A percentile compares a stretch with the other conserved stretches of the same genome.
phyloP scores from a whole-genome alignment of 2,113 vertebrate genomes.

The Sterna hirundo region DNA sequence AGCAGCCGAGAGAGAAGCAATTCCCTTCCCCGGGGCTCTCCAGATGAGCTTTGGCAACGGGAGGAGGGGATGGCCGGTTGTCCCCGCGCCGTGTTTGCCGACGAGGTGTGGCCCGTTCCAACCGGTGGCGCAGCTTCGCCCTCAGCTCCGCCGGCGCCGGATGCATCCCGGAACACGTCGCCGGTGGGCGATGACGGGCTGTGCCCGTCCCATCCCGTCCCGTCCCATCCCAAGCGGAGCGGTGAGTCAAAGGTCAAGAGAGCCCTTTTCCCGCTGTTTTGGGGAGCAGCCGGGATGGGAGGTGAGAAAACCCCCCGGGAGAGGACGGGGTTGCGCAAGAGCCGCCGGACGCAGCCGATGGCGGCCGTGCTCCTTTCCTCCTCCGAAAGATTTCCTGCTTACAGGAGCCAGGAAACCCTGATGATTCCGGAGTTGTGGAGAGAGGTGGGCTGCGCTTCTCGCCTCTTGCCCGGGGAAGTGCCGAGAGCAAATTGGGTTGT shows the following conservation, averaged over 20 bases:
- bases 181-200: neutral
- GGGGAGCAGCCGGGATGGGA: neutral
- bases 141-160: neutral
- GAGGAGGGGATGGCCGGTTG: neutral
- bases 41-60: rapidly evolving
- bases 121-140: neutral
- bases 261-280: neutral
- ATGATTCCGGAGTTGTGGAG: rapidly evolving
- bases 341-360: rapidly evolving
- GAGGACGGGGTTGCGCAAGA: neutral
- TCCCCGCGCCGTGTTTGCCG: neutral
- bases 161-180: neutral
- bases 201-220: too few relatives aligned
- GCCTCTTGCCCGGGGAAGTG: neutral
- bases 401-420: rapidly evolving
- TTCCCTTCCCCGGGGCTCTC: neutral
- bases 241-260: neutral
- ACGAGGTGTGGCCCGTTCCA: neutral
- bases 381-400: neutral
- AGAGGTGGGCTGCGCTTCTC: neutral
- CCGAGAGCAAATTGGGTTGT: neutral
- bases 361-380: rapidly evolving
- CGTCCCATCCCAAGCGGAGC: neutral
- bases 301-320: neutral
- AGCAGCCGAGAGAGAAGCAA: neutral